Evolutionary conservation across 2,797 vertebrate species (phyloP).

Genomic region (Poecilia wingei): DNA sequence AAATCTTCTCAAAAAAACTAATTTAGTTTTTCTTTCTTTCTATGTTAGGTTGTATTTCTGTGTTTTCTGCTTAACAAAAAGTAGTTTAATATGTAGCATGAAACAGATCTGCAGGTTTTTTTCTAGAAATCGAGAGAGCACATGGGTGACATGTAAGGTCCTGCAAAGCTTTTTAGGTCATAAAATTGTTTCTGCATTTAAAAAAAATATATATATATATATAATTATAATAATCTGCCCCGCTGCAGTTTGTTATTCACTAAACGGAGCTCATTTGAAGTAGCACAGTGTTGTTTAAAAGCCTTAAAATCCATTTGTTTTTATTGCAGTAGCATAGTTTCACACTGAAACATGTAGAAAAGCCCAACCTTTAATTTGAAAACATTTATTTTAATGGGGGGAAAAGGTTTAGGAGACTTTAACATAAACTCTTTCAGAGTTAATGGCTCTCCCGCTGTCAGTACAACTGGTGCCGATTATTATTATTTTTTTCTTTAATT

Average conservation of each 20-base stretch:
- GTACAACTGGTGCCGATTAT: background rate
- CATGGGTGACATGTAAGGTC: slow-evolving; percentile 18
- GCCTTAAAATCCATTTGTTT: background rate
- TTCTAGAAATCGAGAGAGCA: slow-evolving; percentile 30
- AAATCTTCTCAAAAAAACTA: background rate
- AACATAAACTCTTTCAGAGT: background rate
- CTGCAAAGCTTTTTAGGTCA: slow-evolving; percentile 5
- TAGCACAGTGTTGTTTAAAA: background rate
- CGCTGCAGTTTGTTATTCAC: background rate
- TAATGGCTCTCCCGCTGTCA: background rate
- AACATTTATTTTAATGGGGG: background rate
- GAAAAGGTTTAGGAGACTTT: background rate
- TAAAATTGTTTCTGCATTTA: slow-evolving; percentile 6
- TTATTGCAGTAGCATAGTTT: background rate
- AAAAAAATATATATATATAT: too few relatives aligned
- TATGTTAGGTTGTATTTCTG: slow-evolving; percentile 19
- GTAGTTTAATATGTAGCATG: slow-evolving; percentile 19
- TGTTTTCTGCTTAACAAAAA: background rate
- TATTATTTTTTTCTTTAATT: background rate
- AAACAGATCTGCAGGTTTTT: slow-evolving; percentile 6
- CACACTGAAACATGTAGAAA: background rate
- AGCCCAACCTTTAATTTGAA: background rate
- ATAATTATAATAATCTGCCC: background rate
- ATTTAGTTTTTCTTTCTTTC: background rate
- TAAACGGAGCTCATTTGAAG: slow-evolving; percentile 14